Conservation (phyloP, 2,797 vertebrate genomes). For the Halcyon smyrnensis region DNA sequence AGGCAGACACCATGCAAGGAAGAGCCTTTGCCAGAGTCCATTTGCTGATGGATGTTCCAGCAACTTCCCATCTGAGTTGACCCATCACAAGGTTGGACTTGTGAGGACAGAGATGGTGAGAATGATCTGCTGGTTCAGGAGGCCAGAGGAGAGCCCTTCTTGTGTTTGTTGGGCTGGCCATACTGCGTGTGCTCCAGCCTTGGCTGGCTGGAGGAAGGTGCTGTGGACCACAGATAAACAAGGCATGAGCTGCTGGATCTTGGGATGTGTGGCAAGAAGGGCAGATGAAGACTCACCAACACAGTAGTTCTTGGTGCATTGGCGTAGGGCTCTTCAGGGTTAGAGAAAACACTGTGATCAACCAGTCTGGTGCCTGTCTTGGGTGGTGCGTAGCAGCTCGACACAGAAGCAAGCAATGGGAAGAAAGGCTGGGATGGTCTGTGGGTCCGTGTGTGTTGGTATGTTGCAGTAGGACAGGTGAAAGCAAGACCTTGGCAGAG, state of each 20-base stretch:
- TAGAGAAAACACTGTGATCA: background rate
- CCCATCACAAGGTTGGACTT: fast-evolving
- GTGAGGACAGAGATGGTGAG: background rate
- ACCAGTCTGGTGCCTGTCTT: fast-evolving
- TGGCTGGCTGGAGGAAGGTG: fast-evolving
- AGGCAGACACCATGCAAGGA: background rate
- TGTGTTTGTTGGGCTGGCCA: background rate
- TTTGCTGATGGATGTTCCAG: background rate
- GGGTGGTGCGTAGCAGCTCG: background rate
- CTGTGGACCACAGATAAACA: background rate
- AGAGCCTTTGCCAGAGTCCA: background rate
- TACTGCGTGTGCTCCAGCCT: fast-evolving
- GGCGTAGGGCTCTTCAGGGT: background rate
- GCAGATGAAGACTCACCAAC: background rate
- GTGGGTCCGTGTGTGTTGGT: background rate
- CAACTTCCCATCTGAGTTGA: background rate
- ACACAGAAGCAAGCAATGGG: background rate
- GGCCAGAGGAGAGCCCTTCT: background rate
- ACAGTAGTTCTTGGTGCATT: background rate
- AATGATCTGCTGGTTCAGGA: background rate
- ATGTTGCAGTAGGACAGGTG: too few species aligned
- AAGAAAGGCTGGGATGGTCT: background rate
- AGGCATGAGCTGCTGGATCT: background rate
- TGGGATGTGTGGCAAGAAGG: background rate
- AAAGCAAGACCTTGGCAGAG: background rate